These are phyloP conservation scores for Mastacembelus armatus DNA, from an alignment of 2,797 vertebrate genomes.

Conservation along the genomic window DNA sequence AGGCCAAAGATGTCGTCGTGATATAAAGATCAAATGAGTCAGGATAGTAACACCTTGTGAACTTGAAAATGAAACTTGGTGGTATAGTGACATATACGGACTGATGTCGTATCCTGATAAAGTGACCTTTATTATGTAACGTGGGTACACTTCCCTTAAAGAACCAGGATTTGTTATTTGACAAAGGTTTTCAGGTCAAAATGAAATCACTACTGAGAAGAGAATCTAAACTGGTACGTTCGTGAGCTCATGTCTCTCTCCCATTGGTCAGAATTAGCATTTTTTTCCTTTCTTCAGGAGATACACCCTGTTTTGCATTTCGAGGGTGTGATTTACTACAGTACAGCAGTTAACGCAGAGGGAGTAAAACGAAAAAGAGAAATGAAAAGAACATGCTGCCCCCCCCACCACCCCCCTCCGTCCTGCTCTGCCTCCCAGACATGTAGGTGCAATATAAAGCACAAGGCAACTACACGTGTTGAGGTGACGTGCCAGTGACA, in stretches of 20 bases:
- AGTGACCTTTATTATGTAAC: slow-evolving; percentile 45
- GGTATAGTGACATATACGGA: slow-evolving; percentile 17
- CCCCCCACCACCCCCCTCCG: too few species aligned
- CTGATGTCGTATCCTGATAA: slow-evolving; percentile 46
- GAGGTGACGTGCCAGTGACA: slow-evolving; percentile 51
- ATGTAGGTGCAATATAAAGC: slow-evolving; percentile 42
- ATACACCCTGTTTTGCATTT: slow-evolving; percentile 19
- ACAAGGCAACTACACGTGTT: slow-evolving; percentile 50
- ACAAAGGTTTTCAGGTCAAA: slow-evolving; percentile 6
- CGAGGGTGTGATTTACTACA: not conserved
- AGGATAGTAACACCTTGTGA: slow-evolving; percentile 64
- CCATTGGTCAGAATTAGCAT: slow-evolving; percentile 55
- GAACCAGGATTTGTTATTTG: slow-evolving; percentile 17
- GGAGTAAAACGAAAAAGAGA: slow-evolving; percentile 11
- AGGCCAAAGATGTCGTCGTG: slow-evolving; percentile 26
- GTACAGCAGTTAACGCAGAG: not conserved
- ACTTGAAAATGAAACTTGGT: slow-evolving; percentile 58
- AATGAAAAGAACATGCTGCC: slow-evolving; percentile 7
- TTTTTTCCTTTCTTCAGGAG: slow-evolving; percentile 14
- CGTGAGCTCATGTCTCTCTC: slow-evolving; percentile 11
- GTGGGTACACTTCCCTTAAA: not conserved
- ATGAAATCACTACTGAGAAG: slow-evolving; percentile 5
- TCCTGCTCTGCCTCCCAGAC: slow-evolving; percentile 28
- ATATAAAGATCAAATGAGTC: slow-evolving; percentile 66
- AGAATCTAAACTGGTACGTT: not conserved